A percentile compares a stretch with the other conserved stretches of the same genome.
phyloP scores from a whole-genome alignment of 2,888 invertebrate genomes.

The Octonoba sinensis region DNA sequence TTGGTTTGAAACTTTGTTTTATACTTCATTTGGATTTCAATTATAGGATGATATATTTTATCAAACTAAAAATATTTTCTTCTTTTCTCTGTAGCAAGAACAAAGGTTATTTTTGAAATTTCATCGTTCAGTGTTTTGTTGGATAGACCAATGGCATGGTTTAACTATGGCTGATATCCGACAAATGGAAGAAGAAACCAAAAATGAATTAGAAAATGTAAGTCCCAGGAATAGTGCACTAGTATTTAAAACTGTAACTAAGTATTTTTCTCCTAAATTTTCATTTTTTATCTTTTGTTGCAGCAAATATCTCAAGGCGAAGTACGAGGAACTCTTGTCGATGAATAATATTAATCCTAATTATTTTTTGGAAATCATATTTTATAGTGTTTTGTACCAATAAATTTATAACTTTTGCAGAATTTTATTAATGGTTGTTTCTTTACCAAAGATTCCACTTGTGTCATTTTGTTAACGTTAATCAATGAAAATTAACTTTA shows the following conservation, averaged over 20 bases:
- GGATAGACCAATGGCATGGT: slow-evolving; percentile 98
- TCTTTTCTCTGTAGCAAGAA: slow-evolving; percentile 76
- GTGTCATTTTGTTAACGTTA: too few species aligned
- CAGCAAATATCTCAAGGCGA: slow-evolving; percentile 86
- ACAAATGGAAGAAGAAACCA: slow-evolving; percentile 94
- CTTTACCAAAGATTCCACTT: too few species aligned
- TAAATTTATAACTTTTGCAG: too few species aligned
- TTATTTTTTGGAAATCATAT: too few species aligned
- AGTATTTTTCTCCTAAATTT: background rate
- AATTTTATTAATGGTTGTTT: too few species aligned
- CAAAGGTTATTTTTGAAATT: slow-evolving; percentile 96
- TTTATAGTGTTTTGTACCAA: too few species aligned
- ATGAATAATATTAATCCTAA: slow-evolving; percentile 70
- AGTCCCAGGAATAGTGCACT: background rate
- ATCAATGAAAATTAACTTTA: too few species aligned
- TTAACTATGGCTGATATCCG: slow-evolving; percentile 98
- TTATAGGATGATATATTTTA: background rate
- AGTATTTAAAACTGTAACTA: background rate
- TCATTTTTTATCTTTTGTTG: slow-evolving; percentile 67
- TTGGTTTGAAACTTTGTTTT: background rate
- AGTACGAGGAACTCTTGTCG: slow-evolving; percentile 91
- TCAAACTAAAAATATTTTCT: background rate
- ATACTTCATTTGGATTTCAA: background rate
- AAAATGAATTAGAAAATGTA: slow-evolving; percentile 84
- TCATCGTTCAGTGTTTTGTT: slow-evolving; percentile 99